Evolutionary conservation across 2,113 vertebrate species (phyloP), one percentile per base, ranked within the genome.

Genomic region (Thermophis baileyi): DNA sequence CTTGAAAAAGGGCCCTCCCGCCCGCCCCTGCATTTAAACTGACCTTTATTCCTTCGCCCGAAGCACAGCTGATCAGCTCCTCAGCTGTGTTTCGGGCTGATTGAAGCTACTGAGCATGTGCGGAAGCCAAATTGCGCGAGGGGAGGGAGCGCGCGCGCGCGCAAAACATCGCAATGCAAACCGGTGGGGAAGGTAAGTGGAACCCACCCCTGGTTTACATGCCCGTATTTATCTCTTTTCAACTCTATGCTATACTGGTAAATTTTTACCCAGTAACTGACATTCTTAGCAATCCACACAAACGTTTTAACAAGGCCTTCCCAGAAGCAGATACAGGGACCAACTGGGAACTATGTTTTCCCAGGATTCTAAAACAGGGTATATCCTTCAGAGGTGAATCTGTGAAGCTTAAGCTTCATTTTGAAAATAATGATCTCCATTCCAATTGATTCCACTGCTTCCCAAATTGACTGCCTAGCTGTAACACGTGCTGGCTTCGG

Each of bases 401-500:
- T 50, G 18, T 49, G 54, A 47, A 88, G 16, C 63, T 88, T 12
- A 50, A 47, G 60, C 46, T 40, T 27, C 54, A 4, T 49, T 44
- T 88, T 49, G 40, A 14, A 44, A 53, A 44, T 0, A 47, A 51
- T 25, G 46, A 1, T 54, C 93, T 69, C 16, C 0, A 57, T 88
- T 92, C 10, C 90, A 88, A 53, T 53, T 74, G 27, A 49, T 51
- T 30, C 57, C 20, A 60, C 24, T 16, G 44, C 30, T 50, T 40
- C 25, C 81, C 57, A 87, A 90, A 69, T 85, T 53, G 51, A 87
- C 14, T 81, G 18, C 51, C 47, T 85, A 57, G 18, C 57, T 60
- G 24, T 4, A 20, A 53, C 0, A 0, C 1, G 27, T 7, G 0
- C 3, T 60, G 35, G 51, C 25, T 16, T 60, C 25, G 2, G 3